These are phyloP conservation scores for Podarcis siculus DNA, from an alignment of 2,797 vertebrate genomes.

Conservation along the genomic window DNA sequence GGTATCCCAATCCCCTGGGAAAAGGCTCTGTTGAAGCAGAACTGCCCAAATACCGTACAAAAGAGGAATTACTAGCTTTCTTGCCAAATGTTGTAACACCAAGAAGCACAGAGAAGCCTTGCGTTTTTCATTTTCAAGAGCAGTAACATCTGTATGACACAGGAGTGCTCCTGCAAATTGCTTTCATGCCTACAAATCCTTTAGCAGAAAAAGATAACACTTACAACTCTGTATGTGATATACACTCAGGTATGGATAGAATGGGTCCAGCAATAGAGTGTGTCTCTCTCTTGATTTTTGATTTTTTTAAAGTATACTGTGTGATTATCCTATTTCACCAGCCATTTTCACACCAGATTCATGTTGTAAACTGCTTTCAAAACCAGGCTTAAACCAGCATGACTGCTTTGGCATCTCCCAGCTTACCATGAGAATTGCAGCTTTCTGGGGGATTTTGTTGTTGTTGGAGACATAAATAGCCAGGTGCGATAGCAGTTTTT, in stretches of 20 bases:
- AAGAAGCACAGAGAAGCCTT: slow-evolving; percentile 23
- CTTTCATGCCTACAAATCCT: background rate
- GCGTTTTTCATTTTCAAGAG: slow-evolving; percentile 28
- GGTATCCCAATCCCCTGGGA: slow-evolving; percentile 39
- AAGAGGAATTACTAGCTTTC: slow-evolving; percentile 35
- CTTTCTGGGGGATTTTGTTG: background rate
- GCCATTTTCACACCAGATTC: background rate
- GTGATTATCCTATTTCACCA: slow-evolving; percentile 31
- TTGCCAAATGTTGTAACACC: slow-evolving; percentile 10
- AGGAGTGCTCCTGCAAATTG: background rate
- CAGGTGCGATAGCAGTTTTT: background rate
- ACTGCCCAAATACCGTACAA: slow-evolving; percentile 46
- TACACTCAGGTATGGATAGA: background rate
- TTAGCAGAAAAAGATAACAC: background rate
- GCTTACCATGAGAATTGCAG: background rate
- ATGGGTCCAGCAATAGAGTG: background rate
- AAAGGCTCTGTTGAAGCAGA: slow-evolving; percentile 19
- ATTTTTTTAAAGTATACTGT: background rate
- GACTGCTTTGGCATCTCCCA: background rate
- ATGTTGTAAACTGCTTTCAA: background rate
- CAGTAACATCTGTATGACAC: slow-evolving; percentile 7
- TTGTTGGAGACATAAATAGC: background rate
- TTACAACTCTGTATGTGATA: background rate
- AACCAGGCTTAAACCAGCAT: background rate
- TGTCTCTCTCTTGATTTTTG: background rate